Evolutionary conservation across 2,113 vertebrate species (phyloP).

Genomic region (Corydoras maculifer): DNA sequence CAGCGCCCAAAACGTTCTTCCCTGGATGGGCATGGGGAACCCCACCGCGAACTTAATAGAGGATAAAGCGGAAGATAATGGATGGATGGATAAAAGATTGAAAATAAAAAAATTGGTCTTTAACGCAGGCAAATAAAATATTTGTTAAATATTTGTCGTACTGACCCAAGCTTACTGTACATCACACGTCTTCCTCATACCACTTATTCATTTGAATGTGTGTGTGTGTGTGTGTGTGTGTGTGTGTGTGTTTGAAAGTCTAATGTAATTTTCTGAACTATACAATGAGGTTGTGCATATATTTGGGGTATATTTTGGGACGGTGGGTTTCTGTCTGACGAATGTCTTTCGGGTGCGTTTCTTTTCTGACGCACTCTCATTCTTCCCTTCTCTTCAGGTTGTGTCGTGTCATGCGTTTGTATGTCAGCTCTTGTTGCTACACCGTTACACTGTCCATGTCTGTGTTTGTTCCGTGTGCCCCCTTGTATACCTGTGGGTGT

Average conservation of each 20-base stretch:
- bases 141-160: no score
- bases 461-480: slow-evolving; percentile 38
- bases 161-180: background rate
- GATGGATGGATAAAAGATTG: no score
- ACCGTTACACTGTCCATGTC: slow-evolving; percentile 57
- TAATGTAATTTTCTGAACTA: background rate
- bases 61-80: no score
- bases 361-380: slow-evolving; percentile 49
- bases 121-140: no score
- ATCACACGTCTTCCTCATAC: background rate
- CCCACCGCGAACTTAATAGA: no score
- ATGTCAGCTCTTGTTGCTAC: slow-evolving; percentile 60
- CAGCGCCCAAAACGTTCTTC: no score
- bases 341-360: slow-evolving; percentile 34
- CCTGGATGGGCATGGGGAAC: no score
- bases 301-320: slow-evolving; percentile 10
- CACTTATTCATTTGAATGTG: background rate
- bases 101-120: no score
- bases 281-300: slow-evolving; percentile 21
- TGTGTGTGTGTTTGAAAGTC: slow-evolving; percentile 10
- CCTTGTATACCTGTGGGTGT: slow-evolving; percentile 40
- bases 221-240: slow-evolving; percentile 25
- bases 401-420: slow-evolving; percentile 62
- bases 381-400: slow-evolving; percentile 63
- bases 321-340: slow-evolving; percentile 26